Conservation (phyloP, 1,140 invertebrate genomes). For the Argopecten irradians region DNA sequence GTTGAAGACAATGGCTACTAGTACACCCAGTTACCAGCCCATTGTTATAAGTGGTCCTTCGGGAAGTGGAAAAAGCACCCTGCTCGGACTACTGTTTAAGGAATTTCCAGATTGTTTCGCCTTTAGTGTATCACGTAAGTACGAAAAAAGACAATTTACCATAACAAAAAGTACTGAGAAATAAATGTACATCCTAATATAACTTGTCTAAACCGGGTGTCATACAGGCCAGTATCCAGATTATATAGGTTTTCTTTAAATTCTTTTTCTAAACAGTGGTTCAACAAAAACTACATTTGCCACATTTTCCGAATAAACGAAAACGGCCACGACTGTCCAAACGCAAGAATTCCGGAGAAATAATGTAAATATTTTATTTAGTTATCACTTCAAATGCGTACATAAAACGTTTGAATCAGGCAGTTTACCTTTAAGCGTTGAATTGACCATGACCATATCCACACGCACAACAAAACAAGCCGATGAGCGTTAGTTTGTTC, state of each 20-base stretch:
- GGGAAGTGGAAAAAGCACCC: slow-evolving; percentile 96
- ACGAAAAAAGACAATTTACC: neutral
- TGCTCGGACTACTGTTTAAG: slow-evolving; percentile 89
- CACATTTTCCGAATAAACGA: no score
- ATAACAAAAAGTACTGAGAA: neutral
- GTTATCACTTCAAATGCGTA: no score
- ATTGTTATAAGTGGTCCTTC: slow-evolving; percentile 72
- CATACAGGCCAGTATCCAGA: neutral
- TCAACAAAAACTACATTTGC: no score
- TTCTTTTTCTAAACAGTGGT: neutral
- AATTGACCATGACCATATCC: neutral
- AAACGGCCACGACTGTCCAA: no score
- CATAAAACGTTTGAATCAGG: no score
- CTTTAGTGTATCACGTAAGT: slow-evolving; percentile 93
- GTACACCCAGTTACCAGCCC: neutral
- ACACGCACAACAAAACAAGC: neutral
- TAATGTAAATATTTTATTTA: no score
- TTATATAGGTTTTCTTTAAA: neutral
- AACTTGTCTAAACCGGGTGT: neutral
- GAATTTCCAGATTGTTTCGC: slow-evolving; percentile 93
- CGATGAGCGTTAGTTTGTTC: neutral
- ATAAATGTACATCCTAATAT: neutral
- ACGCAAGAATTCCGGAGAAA: no score
- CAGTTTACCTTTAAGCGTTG: no score
- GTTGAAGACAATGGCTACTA: neutral